A percentile compares a stretch with the other conserved stretches of the same genome.
These are phyloP conservation scores for Panagrolaimus sp. DNA, from an alignment of 1,140 invertebrate genomes.

Conservation along the genomic window DNA sequence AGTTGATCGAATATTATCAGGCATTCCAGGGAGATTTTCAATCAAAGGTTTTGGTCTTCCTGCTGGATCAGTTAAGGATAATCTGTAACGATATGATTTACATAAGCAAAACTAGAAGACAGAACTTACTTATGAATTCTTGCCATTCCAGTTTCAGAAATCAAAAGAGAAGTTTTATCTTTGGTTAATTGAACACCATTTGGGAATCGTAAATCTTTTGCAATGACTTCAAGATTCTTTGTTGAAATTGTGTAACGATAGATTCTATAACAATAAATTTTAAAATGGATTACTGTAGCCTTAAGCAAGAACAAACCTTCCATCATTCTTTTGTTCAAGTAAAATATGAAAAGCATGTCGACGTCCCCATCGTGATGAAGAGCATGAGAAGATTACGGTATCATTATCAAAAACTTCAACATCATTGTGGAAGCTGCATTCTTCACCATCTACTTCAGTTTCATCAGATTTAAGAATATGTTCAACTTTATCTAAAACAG, in stretches of 20 bases:
- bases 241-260: background rate
- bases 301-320: background rate
- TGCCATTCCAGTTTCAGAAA: conserved; percentile 15
- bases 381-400: background rate
- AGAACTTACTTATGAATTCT: background rate
- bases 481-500: background rate
- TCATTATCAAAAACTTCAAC: background rate
- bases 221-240: conserved; percentile 2
- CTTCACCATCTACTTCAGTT: background rate
- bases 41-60: background rate
- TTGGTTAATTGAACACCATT: conserved; percentile 1
- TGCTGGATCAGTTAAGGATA: background rate
- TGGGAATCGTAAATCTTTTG: background rate
- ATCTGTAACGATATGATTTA: too few relatives aligned
- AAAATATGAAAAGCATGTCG: background rate
- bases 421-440: background rate
- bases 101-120: too few relatives aligned
- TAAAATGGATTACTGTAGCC: background rate
- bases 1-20: conserved; percentile 4
- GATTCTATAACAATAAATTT: background rate
- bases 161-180: background rate
- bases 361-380: background rate
- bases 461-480: background rate
- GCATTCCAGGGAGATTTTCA: background rate
- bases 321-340: background rate